Conservation (phyloP, 2,888 invertebrate genomes). For the Mesoligia furuncula region DNA sequence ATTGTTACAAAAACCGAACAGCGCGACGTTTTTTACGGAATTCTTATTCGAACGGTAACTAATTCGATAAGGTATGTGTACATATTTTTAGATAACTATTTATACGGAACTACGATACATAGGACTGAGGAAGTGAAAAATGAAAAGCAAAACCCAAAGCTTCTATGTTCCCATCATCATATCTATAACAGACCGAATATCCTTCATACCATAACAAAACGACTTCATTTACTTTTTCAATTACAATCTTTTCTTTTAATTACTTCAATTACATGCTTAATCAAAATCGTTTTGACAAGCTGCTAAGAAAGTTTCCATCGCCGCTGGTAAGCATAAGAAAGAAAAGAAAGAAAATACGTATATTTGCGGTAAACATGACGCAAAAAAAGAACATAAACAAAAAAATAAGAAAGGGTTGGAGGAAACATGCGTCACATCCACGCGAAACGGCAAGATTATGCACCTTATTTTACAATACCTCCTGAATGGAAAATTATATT, state of each 20-base stretch:
- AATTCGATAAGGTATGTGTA: constrained; percentile 9
- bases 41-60: neutral
- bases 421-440: too few species aligned
- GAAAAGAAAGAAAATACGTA: too few species aligned
- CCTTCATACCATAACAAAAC: neutral
- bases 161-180: neutral
- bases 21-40: neutral
- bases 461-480: neutral
- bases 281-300: neutral
- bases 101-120: neutral
- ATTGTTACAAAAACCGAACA: constrained; percentile 1
- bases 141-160: neutral
- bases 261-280: too few species aligned
- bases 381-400: too few species aligned
- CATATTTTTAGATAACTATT: neutral
- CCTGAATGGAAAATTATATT: neutral
- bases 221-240: neutral
- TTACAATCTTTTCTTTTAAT: too few species aligned
- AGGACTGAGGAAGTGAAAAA: neutral
- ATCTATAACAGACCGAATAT: neutral
- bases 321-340: too few species aligned
- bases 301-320: neutral
- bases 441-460: too few species aligned
- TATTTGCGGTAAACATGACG: too few species aligned
- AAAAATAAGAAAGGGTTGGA: too few species aligned